Percentiles rank a stretch among this genome's conserved stretches.
phyloP scores from a whole-genome alignment of 2,888 invertebrate species.

The Mechanitis mazaeus region DNA sequence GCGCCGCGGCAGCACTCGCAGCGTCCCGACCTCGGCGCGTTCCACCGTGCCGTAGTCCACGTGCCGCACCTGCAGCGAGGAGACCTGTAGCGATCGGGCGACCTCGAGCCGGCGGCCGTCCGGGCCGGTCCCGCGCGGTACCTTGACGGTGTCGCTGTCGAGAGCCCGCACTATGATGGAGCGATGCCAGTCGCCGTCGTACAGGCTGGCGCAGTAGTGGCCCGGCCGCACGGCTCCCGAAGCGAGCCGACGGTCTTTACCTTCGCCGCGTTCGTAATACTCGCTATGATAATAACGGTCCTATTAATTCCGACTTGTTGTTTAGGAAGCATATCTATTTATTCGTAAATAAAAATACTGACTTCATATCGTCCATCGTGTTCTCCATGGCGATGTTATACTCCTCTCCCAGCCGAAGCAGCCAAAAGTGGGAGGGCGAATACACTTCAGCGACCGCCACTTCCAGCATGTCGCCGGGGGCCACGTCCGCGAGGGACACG shows the following conservation, averaged over 20 bases:
- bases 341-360: background rate
- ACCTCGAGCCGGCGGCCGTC: background rate
- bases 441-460: slow-evolving; percentile 72
- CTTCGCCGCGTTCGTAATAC: slow-evolving; percentile 50
- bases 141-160: slow-evolving; percentile 64
- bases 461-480: slow-evolving; percentile 50
- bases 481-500: slow-evolving; percentile 34
- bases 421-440: slow-evolving; percentile 77
- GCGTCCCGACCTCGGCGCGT: slow-evolving; percentile 36
- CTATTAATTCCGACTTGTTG: background rate
- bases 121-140: slow-evolving; percentile 24
- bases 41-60: slow-evolving; percentile 78
- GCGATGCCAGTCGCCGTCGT: slow-evolving; percentile 72
- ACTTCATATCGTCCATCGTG: slow-evolving; percentile 74
- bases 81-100: background rate
- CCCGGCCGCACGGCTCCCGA: slow-evolving; percentile 59
- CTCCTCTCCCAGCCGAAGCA: slow-evolving; percentile 55
- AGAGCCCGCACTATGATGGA: slow-evolving; percentile 62
- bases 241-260: slow-evolving; percentile 44
- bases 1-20: slow-evolving; percentile 53
- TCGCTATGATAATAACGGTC: slow-evolving; percentile 33
- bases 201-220: slow-evolving; percentile 65
- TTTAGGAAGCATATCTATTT: slow-evolving; percentile 29
- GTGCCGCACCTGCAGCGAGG: slow-evolving; percentile 65
- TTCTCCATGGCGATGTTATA: slow-evolving; percentile 55